These are phyloP conservation scores for Cybosia mesomella DNA, from an alignment of 2,888 invertebrate species.

Conservation along the genomic window DNA sequence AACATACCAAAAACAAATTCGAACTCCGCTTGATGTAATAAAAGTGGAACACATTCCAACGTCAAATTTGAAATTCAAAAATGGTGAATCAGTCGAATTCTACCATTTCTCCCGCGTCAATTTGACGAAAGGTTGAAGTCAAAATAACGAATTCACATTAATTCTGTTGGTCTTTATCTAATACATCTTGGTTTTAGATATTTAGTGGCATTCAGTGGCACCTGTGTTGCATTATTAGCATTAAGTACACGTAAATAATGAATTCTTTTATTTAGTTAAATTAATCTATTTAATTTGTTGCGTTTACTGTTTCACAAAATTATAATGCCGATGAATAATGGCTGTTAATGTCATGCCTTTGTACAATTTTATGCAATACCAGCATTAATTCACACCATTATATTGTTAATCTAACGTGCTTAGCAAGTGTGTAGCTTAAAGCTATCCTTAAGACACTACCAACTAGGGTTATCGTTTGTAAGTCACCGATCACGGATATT, in stretches of 20 bases:
- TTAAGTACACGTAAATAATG: slow-evolving; percentile 5
- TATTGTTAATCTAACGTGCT: too few relatives aligned
- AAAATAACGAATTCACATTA: slow-evolving; percentile 63
- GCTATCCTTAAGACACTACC: too few relatives aligned
- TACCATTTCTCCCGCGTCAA: slow-evolving; percentile 51
- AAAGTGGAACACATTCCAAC: slow-evolving; percentile 61
- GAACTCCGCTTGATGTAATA: slow-evolving; percentile 24
- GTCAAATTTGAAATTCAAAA: slow-evolving; percentile 77
- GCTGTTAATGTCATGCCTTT: background rate
- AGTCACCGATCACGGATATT: too few relatives aligned
- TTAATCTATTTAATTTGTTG: background rate
- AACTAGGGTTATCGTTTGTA: too few relatives aligned
- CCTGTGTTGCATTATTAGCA: slow-evolving; percentile 42
- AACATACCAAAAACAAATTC: slow-evolving; percentile 1
- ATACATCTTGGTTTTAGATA: slow-evolving; percentile 44
- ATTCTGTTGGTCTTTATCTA: slow-evolving; percentile 49
- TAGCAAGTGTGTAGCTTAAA: too few relatives aligned
- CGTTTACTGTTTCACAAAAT: slow-evolving; percentile 9
- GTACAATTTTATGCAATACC: background rate
- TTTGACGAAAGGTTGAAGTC: slow-evolving; percentile 65
- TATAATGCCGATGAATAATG: slow-evolving; percentile 6
- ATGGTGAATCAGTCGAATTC: slow-evolving; percentile 57
- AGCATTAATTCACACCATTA: background rate
- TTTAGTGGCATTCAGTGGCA: slow-evolving; percentile 44
- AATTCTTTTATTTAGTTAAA: slow-evolving; percentile 5